Percentiles rank a stretch among this genome's conserved stretches.
phyloP scores from a whole-genome alignment of 2,113 vertebrate species.

The Trogon surrucura region DNA sequence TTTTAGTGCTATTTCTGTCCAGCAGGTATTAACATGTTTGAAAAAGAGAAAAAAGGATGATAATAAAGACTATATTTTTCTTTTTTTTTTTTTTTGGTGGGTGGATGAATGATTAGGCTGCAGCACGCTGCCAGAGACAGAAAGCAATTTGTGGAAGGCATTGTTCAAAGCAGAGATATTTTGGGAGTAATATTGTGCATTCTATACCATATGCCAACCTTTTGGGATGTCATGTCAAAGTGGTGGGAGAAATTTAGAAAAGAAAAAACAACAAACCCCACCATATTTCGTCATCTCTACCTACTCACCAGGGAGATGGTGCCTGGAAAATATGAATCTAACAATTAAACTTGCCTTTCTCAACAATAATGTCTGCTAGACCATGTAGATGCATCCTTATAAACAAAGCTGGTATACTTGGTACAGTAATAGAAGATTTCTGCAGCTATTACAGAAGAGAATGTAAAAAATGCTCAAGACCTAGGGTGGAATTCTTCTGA shows the following conservation, averaged over 20 bases:
- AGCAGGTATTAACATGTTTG: slow-evolving; percentile 30
- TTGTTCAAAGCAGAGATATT: slow-evolving; percentile 44
- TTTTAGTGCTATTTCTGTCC: slow-evolving; percentile 22
- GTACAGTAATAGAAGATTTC: background rate
- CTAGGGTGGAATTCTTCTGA: background rate
- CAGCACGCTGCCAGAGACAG: background rate
- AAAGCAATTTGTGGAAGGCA: background rate
- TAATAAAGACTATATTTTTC: slow-evolving; percentile 1
- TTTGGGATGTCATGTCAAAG: background rate
- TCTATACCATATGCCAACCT: background rate
- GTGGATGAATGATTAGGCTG: slow-evolving; percentile 14
- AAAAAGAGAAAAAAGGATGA: background rate
- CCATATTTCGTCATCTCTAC: background rate
- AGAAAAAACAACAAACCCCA: background rate
- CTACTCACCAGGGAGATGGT: background rate
- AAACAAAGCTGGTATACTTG: background rate
- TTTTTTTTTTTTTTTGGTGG: background rate
- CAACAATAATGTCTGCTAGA: background rate
- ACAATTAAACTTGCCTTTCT: background rate
- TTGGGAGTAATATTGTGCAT: background rate
- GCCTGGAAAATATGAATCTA: background rate
- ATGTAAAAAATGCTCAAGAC: background rate
- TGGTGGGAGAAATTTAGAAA: background rate
- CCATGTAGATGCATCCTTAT: background rate
- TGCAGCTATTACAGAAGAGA: background rate